Conservation (phyloP, 2,888 invertebrate species). For the Hirtodrosophila confusa region DNA sequence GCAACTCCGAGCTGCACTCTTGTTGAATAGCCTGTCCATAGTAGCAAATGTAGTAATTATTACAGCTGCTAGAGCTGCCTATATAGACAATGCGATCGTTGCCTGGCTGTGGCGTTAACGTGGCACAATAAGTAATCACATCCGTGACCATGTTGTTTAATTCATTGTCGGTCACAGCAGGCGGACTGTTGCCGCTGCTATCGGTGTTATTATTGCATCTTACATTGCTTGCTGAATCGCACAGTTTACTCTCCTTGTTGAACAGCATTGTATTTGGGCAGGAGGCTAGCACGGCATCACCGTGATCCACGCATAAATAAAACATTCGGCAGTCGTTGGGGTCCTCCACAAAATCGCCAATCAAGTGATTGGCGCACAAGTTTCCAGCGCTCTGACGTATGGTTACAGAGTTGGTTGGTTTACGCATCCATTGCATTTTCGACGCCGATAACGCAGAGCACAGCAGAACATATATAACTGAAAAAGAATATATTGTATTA, state of each 20-base stretch:
- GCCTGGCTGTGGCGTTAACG: conserved; percentile 44
- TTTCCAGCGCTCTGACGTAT: conserved; percentile 56
- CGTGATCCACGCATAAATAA: conserved; percentile 77
- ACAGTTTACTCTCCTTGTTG: conserved; percentile 79
- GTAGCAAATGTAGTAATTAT: conserved; percentile 82
- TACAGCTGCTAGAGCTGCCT: conserved; percentile 75
- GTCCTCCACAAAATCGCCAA: conserved; percentile 79
- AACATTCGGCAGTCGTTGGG: conserved; percentile 78
- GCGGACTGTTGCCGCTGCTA: conserved; percentile 4
- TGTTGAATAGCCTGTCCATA: conserved; percentile 81
- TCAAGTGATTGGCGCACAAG: conserved; percentile 65
- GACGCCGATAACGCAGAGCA: conserved; percentile 4
- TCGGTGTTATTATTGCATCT: conserved; percentile 53
- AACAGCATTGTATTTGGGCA: conserved; percentile 83
- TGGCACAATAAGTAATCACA: conserved; percentile 63
- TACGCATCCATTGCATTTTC: conserved; percentile 36
- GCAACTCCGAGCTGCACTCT: conserved; percentile 79
- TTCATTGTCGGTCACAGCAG: conserved; percentile 19
- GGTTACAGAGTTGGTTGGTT: conserved; percentile 71
- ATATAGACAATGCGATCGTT: conserved; percentile 74
- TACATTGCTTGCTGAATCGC: conserved; percentile 76
- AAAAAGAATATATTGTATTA: conserved; percentile 10
- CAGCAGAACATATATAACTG: conserved; percentile 24
- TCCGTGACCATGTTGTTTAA: conserved; percentile 52
- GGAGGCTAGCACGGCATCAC: conserved; percentile 73